Evolutionary conservation across 2,797 vertebrate genomes (phyloP).

Genomic region (Gephyroberyx darwinii): DNA sequence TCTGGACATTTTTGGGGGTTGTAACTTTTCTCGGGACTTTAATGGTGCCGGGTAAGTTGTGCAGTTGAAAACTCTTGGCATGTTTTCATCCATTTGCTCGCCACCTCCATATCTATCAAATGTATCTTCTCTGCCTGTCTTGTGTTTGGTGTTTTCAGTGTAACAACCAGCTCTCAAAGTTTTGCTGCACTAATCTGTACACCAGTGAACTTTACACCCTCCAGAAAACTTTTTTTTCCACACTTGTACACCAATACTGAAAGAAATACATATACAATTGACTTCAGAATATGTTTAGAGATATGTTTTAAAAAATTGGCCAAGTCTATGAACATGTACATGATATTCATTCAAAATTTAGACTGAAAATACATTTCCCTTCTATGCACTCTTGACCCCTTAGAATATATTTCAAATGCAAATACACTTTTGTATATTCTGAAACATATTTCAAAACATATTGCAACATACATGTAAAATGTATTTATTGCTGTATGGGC

Average conservation of each 20-base stretch:
- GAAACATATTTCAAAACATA: too few species aligned
- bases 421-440: too few species aligned
- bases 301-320: too few species aligned
- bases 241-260: neutral
- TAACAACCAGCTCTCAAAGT: neutral
- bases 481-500: too few species aligned
- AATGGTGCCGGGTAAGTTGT: slow-evolving; percentile 48
- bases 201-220: neutral
- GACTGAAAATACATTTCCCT: neutral
- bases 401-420: neutral
- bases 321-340: neutral
- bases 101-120: too few species aligned
- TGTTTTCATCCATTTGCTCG: neutral
- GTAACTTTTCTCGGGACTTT: slow-evolving; percentile 27
- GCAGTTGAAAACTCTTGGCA: neutral
- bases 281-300: too few species aligned
- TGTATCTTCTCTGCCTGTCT: neutral
- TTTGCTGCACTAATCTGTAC: too few species aligned
- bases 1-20: slow-evolving; percentile 33
- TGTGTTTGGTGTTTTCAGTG: slow-evolving; percentile 1
- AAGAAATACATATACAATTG: too few species aligned
- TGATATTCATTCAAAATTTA: neutral
- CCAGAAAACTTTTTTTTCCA: neutral
- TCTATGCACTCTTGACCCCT: too few species aligned
- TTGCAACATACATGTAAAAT: too few species aligned